A percentile compares a stretch with the other conserved stretches of the same genome.
Conservation (phyloP, 1,140 invertebrate genomes). For the Pseudomyrmex concolor region DNA sequence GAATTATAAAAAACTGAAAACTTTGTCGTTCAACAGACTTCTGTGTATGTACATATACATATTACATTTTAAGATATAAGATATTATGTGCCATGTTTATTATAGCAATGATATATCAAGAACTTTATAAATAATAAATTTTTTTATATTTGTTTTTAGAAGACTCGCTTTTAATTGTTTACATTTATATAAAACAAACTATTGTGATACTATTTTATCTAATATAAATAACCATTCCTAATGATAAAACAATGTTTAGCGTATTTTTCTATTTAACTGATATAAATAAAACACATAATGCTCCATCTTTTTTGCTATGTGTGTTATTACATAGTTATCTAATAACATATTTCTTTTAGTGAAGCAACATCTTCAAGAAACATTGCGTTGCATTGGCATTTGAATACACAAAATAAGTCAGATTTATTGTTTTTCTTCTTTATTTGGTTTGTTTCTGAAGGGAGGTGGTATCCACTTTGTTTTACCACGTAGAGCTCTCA, state of each 20-base stretch:
- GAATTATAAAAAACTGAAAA: conserved; percentile 48
- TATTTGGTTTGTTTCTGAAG: conserved; percentile 42
- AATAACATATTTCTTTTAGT: too few relatives aligned
- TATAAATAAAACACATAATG: too few relatives aligned
- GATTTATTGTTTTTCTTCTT: not conserved
- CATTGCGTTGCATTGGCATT: too few relatives aligned
- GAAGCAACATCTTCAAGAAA: too few relatives aligned
- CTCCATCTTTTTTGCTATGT: too few relatives aligned
- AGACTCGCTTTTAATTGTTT: not conserved
- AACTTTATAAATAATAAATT: conserved; percentile 58
- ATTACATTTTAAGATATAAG: conserved; percentile 54
- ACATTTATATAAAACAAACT: not conserved
- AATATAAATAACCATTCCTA: too few relatives aligned
- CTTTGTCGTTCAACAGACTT: conserved; percentile 2
- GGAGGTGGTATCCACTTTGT: conserved; percentile 51
- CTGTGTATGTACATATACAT: not conserved
- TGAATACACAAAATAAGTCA: too few relatives aligned
- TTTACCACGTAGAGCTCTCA: conserved; percentile 92
- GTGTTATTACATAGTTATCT: too few relatives aligned
- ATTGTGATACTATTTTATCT: too few relatives aligned
- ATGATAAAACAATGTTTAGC: too few relatives aligned
- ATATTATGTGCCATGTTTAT: not conserved
- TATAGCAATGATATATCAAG: not conserved
- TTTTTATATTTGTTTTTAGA: conserved; percentile 37
- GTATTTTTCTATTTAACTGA: too few relatives aligned